phyloP scores from a whole-genome alignment of 2,888 invertebrate species.

The Parnassius mnemosyne region DNA sequence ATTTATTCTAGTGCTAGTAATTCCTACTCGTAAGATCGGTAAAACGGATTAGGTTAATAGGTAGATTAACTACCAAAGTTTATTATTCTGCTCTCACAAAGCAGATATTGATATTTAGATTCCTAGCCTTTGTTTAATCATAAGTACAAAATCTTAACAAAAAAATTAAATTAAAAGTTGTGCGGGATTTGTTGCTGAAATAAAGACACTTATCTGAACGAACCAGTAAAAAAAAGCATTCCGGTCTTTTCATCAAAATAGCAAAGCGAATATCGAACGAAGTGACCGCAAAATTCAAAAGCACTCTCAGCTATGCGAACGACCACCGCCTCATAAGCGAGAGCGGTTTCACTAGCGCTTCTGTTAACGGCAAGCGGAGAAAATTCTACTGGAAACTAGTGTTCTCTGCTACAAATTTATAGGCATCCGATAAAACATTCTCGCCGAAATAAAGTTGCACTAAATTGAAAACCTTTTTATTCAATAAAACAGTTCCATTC shows the following conservation, averaged over 20 bases:
- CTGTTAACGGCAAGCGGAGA: conserved; percentile 29
- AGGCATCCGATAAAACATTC: conserved; percentile 44
- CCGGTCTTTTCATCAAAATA: conserved; percentile 44
- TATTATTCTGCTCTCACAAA: no score
- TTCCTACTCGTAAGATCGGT: no score
- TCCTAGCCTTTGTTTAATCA: no score
- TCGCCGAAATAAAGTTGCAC: conserved; percentile 44
- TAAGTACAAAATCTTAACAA: no score
- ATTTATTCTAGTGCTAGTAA: no score
- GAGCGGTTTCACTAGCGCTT: conserved; percentile 30
- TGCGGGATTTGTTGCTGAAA: no score
- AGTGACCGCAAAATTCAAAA: conserved; percentile 60
- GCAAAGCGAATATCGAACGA: conserved; percentile 44
- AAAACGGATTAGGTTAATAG: no score
- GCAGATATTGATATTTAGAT: no score
- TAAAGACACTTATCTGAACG: conserved; percentile 26
- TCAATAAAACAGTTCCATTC: conserved; percentile 41
- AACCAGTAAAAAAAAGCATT: conserved; percentile 34
- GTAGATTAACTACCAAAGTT: no score
- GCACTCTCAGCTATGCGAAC: conserved; percentile 38
- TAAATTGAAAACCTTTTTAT: conserved; percentile 37
- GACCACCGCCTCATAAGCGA: conserved; percentile 30
- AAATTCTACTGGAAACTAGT: conserved; percentile 18
- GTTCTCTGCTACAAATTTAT: conserved; percentile 29
- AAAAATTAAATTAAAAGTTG: no score